Evolutionary conservation across 2,888 invertebrate genomes (phyloP), one percentile per base, ranked within the genome.

Genomic region (Aromia moschata): DNA sequence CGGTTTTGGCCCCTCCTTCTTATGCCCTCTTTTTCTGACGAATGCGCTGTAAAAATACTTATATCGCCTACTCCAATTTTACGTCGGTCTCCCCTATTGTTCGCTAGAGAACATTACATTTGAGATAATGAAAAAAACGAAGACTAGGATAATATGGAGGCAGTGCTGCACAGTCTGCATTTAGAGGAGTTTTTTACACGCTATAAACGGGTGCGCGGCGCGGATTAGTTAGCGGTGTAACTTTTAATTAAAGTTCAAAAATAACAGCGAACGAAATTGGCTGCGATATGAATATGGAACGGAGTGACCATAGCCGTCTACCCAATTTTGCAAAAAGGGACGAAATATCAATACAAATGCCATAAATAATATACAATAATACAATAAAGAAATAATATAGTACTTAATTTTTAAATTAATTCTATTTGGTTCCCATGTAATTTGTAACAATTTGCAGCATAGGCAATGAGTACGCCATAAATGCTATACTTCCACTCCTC

Each of bases 241-340:
- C 75, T 76, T 77, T 77, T 77, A 77, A 77, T 77, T 77, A 77
- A 75, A 77, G 69, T 70, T 75, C 73, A 73, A 76, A 76, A 76
- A 76, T 74, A 73, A 74, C 74, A 70, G 71, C 70, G 69, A 67
- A 56, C 55, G 63, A 71, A 75, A 75, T 75, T 75, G 71, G 72
- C 71, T 62, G 58, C 60, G 67, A 68, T 70, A 70, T 69, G 67
- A 68, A 70, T 70, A 69, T 63, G 68, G 64, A 64, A 62, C 52
- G 45, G 12, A 10, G 11, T 10, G 1, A 11, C n/a, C 33, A 17
- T 15, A 25, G 25, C 7, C 4, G 25, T 5, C 25, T 25, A 25
- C 7, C 3, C 4, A 25, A 25, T 25, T 25, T 7, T 25, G 3
- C 4, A 25, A 25, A 25, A 25, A 7, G 25, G 25, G n/a, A n/a